A percentile compares a stretch with the other conserved stretches of the same genome.
These are phyloP conservation scores for Ciona savignyi DNA, from an alignment of 23 tunicate species.

Conservation along the genomic window DNA sequence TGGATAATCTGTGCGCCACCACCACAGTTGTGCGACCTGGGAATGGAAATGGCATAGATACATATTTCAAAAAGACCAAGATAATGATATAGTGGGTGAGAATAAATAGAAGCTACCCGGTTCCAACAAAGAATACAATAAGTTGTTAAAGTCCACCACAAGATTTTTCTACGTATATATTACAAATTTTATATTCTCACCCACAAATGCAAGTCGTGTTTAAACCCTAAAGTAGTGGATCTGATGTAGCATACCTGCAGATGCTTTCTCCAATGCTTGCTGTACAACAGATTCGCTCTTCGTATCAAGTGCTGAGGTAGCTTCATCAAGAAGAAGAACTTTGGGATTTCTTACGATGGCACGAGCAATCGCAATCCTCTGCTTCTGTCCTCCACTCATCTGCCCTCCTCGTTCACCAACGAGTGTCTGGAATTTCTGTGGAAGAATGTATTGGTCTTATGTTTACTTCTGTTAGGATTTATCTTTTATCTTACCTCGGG, in stretches of 20 bases:
- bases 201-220: no score
- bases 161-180: no score
- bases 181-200: no score
- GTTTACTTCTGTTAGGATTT: background rate
- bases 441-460: background rate
- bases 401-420: constrained; percentile 99
- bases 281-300: constrained; percentile 96
- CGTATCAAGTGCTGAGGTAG: constrained; percentile 98
- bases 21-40: constrained; percentile 96
- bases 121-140: no score
- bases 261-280: constrained; percentile 88
- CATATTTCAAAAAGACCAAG: no score
- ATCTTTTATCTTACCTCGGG: constrained; percentile 46
- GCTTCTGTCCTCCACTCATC: constrained; percentile 99
- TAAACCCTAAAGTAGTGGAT: no score
- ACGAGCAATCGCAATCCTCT: constrained; percentile 96
- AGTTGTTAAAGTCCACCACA: no score
- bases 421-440: constrained; percentile 86
- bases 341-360: constrained; percentile 96
- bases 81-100: no score
- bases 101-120: no score
- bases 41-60: background rate
- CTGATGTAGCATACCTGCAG: constrained; percentile 42
- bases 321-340: constrained; percentile 94
- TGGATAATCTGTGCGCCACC: constrained; percentile 94